These are phyloP conservation scores for Mycalesis mineus DNA, from an alignment of 2,888 invertebrate species.

Conservation along the genomic window DNA sequence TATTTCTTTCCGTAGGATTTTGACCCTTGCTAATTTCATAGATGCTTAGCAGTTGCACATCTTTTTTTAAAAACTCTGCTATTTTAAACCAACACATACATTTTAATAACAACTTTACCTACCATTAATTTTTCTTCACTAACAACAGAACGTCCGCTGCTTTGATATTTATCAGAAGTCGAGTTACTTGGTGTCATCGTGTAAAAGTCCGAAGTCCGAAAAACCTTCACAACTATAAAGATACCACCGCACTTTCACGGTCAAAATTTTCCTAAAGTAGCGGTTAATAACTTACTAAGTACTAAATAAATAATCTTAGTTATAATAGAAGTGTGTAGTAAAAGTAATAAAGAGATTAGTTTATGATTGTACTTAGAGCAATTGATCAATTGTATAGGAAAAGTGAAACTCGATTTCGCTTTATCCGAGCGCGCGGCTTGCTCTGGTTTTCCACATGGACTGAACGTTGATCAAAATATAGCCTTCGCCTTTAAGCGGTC, in stretches of 20 bases:
- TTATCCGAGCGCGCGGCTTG: slow-evolving; percentile 12
- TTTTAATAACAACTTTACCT: too few relatives aligned
- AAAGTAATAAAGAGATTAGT: not conserved
- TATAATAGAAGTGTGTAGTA: not conserved
- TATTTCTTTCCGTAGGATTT: too few relatives aligned
- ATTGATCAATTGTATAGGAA: not conserved
- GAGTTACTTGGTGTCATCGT: slow-evolving; percentile 68
- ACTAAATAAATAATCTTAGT: not conserved
- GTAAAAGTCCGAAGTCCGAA: slow-evolving; percentile 33
- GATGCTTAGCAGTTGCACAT: too few relatives aligned
- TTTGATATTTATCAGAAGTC: slow-evolving; percentile 56
- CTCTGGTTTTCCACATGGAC: slow-evolving; percentile 55
- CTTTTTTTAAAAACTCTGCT: too few relatives aligned
- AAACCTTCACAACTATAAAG: not conserved
- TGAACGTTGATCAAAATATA: slow-evolving; percentile 62
- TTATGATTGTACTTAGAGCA: not conserved
- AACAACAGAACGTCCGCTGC: slow-evolving; percentile 56
- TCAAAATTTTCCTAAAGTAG: not conserved
- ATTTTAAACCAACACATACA: too few relatives aligned
- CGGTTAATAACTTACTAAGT: not conserved
- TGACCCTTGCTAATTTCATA: too few relatives aligned
- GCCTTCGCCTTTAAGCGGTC: slow-evolving; percentile 57
- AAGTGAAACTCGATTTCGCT: slow-evolving; percentile 1
- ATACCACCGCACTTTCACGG: not conserved
- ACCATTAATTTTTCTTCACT: slow-evolving; percentile 73